phyloP scores from a whole-genome alignment of 2,797 vertebrate genomes.

The Cichlasoma orientale region DNA sequence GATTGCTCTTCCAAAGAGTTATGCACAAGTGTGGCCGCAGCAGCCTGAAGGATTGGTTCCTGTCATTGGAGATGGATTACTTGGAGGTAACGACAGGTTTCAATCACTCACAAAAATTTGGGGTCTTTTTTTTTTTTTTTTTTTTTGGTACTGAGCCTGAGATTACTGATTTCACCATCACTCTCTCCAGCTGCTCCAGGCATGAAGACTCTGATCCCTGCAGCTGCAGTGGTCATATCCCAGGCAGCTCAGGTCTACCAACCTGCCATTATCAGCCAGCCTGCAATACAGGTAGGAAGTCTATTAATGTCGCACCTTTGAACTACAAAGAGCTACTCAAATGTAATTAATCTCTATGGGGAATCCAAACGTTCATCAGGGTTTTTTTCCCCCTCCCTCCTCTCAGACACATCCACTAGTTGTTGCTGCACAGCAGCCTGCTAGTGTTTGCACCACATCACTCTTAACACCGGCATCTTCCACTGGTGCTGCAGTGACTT shows the following conservation, averaged over 20 bases:
- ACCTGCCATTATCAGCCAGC: conserved; percentile 74
- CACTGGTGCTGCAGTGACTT: conserved; percentile 10
- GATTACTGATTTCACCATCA: neutral
- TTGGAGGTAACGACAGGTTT: conserved; percentile 63
- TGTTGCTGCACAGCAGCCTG: conserved; percentile 46
- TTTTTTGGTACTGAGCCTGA: neutral
- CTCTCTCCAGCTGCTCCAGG: conserved; percentile 72
- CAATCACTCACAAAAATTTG: neutral
- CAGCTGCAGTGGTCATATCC: conserved; percentile 86
- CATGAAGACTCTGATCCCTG: conserved; percentile 75
- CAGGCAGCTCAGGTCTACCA: conserved; percentile 90
- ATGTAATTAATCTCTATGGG: neutral
- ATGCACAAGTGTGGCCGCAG: conserved; percentile 83
- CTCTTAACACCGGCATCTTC: conserved; percentile 27
- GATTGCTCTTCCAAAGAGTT: conserved; percentile 85
- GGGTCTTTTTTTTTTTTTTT: too few species aligned
- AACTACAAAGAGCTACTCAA: neutral
- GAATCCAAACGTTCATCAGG: neutral
- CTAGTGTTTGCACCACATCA: conserved; percentile 22
- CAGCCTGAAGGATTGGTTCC: conserved; percentile 80
- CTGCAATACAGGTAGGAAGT: conserved; percentile 65
- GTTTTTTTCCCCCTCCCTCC: fast-evolving
- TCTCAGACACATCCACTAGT: conserved; percentile 48
- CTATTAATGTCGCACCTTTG: neutral
- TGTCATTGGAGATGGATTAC: conserved; percentile 79